Evolutionary conservation across 2,888 invertebrate species (phyloP), one percentile per base, ranked within the genome.

Genomic region (Petrolisthes cinctipes): DNA sequence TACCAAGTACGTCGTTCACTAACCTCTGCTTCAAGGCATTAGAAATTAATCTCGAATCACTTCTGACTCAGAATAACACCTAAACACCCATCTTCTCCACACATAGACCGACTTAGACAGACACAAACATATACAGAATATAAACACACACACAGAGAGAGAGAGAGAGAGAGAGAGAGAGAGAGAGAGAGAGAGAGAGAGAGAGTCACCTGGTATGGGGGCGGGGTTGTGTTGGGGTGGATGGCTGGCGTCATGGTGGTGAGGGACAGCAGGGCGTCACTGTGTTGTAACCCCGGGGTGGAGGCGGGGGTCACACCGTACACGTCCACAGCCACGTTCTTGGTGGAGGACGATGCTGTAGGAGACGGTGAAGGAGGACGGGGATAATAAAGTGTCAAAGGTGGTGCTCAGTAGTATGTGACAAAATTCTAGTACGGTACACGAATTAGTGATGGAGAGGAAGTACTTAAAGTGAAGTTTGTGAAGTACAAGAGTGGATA

Each of bases 271-370:
- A 83, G 83, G 7, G 80, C 73, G 9, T 83, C 83, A 17, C 61
- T 79, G 51, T 87, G 87, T 17, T 53, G 56, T 9, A 61, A 68
- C 4, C 87, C 87, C 4, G 87, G 87, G 51, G 87, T 87, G 51
- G 87, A 87, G 23, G 83, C 87, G 2, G 87, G 87, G 4, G 87
- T 87, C 53, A 87, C 80, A 4, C 87, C 87, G 20, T 87, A 87
- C n/a, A 75, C 83, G 23, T 87, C 87, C 87, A 87, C 14, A 1
- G 87, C 57, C 37, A 87, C 83, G 61, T 73, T 83, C 61, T 87
- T 87, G 57, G 87, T 83, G 37, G 87, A 87, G 4, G 86, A 86
- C 6, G 87, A 87, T 4, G 83, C 87, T 87, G 83, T 51, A 23
- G 66, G 37, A 61, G 5, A 9, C 20, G 83, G 37, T 6, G 4